Base-by-base conservation (phyloP, 1,140 invertebrate genomes). In the Anoplolepis gracilipes region DNA sequence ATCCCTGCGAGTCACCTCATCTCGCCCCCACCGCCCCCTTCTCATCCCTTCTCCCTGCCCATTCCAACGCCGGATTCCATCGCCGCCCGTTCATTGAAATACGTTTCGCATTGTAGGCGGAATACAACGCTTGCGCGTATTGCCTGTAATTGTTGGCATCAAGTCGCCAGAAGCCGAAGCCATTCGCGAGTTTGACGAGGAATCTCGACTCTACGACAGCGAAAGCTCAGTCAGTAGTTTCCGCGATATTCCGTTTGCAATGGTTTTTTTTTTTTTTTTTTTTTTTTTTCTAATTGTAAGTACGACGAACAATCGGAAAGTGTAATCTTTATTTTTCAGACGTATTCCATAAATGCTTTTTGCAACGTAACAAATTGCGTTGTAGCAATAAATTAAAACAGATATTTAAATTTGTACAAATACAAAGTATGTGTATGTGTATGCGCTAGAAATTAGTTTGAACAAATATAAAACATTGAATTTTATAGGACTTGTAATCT, bases 51-150 rank as follows among this genome's bases (percentile, higher is more conserved):
- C 13, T 46, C 42, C 16, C 13, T 46, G 46, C 57, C 46, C 42
- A 57, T 84, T 49, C 88, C 88, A 82, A 86, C 86, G 76, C n/a
- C n/a, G 87, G 65, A 89, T 89, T 89, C 59, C 88, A 75, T 61
- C 70, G 76, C 30, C 69, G 49, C 61, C 79, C 77, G 46, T 55
- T 84, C 72, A 88, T 86, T 88, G 70, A 89, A 88, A 88, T 73
- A 84, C 78, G 84, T 88, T 88, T 89, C 70, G 87, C 59, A 88
- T 89, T 86, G 84, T 89, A 85, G 77, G 64, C 72, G 87, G 85
- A 88, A 88, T 88, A 88, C 69, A 88, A 88, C 87, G 85, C 64
- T 69, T 73, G 57, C 59, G 72, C 49, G 81, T 59, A 69, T 30
- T 49, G 46, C 86, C 72, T 49, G 59, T 49, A 65, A 82, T 85